phyloP scores from a whole-genome alignment of 30 jellyfish, hydroid and myxozoan genomes.

The Aurelia sp. region DNA sequence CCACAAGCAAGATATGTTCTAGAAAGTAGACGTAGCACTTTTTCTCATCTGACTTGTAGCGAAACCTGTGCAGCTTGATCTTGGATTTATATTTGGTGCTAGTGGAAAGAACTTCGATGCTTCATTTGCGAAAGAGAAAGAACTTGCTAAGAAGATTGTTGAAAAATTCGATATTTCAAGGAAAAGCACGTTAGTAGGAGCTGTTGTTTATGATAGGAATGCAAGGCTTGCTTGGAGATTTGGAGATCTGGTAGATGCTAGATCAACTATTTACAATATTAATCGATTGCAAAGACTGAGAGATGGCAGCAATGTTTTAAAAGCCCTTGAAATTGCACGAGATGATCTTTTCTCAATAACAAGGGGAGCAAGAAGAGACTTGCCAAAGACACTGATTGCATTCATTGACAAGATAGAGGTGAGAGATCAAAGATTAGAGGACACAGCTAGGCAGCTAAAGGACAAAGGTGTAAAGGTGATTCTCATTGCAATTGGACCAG shows the following conservation, averaged over 20 bases:
- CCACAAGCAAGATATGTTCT: too few species aligned
- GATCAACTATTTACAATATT: neutral
- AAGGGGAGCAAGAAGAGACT: slow-evolving; percentile 65
- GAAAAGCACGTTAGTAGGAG: slow-evolving; percentile 17
- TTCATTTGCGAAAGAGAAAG: slow-evolving; percentile 20
- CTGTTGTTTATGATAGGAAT: slow-evolving; percentile 13
- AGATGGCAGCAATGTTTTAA: neutral
- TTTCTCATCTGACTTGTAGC: too few species aligned
- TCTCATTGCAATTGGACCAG: slow-evolving; percentile 37
- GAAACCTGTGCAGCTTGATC: slow-evolving; percentile 14
- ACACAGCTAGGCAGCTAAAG: slow-evolving; percentile 21
- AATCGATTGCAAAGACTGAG: neutral
- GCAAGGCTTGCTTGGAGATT: slow-evolving; percentile 18
- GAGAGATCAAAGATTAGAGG: neutral
- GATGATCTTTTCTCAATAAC: slow-evolving; percentile 31
- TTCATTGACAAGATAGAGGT: slow-evolving; percentile 34
- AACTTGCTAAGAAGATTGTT: slow-evolving; percentile 15
- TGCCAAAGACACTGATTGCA: slow-evolving; percentile 63
- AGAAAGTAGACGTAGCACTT: too few species aligned
- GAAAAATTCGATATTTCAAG: slow-evolving; percentile 12
- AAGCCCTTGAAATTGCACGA: slow-evolving; percentile 71
- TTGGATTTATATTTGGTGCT: slow-evolving; percentile 57
- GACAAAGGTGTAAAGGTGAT: slow-evolving; percentile 37
- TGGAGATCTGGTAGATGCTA: neutral
- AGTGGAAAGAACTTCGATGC: slow-evolving; percentile 30